phyloP scores from a whole-genome alignment of 1,140 invertebrate genomes.

The Stratiolaelaps scimitus region DNA sequence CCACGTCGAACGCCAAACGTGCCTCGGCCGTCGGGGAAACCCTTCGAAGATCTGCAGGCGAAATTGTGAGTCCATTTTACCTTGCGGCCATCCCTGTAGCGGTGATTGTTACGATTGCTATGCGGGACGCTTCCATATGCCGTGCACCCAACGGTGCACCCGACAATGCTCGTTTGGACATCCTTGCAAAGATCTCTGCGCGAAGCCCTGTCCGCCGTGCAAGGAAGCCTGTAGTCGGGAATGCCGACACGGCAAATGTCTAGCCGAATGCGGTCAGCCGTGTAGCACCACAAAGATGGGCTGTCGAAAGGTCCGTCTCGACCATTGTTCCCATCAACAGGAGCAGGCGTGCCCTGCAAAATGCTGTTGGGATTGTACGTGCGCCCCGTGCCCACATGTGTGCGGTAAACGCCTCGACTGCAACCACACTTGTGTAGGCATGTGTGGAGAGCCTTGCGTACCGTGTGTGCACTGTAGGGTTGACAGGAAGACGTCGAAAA shows the following conservation, averaged over 20 bases:
- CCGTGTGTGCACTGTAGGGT: too few species aligned
- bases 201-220: slow-evolving; percentile 33
- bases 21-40: neutral
- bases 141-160: slow-evolving; percentile 39
- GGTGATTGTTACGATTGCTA: slow-evolving; percentile 33
- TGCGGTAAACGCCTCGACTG: too few species aligned
- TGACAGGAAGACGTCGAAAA: too few species aligned
- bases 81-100: slow-evolving; percentile 46
- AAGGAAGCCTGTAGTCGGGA: slow-evolving; percentile 37
- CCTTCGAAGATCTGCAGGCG: slow-evolving; percentile 39
- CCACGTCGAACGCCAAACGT: neutral
- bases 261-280: slow-evolving; percentile 46
- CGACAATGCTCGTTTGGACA: slow-evolving; percentile 41
- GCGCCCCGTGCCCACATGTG: too few species aligned
- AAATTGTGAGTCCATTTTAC: slow-evolving; percentile 43
- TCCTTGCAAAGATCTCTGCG: slow-evolving; percentile 37
- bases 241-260: slow-evolving; percentile 48
- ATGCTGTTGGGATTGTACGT: too few species aligned
- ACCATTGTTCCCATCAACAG: too few species aligned
- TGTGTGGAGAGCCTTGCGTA: too few species aligned
- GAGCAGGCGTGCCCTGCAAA: too few species aligned
- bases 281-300: slow-evolving; percentile 39
- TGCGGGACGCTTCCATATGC: slow-evolving; percentile 46
- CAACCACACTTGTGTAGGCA: too few species aligned
- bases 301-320: too few species aligned